Conservation (phyloP, 2,888 invertebrate species). For the Phortica magna region DNA sequence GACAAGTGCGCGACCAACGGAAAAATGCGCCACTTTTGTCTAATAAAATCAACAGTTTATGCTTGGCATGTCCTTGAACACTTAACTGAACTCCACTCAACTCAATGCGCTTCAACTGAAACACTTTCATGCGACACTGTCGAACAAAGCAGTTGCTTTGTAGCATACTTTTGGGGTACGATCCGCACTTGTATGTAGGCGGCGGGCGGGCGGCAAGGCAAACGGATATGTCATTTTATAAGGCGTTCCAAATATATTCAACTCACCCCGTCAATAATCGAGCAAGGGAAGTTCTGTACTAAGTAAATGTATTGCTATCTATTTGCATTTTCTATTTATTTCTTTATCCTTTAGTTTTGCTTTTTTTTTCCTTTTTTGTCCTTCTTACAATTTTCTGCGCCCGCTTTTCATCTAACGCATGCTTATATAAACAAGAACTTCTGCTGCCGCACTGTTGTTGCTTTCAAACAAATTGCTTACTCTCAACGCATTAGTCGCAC, state of each 20-base stretch:
- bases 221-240: conserved; percentile 48
- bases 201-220: neutral
- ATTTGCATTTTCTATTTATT: conserved; percentile 72
- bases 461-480: conserved; percentile 19
- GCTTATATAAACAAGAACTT: neutral
- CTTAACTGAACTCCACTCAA: conserved; percentile 3
- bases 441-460: neutral
- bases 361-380: conserved; percentile 51
- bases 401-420: neutral
- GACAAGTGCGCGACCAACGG: neutral
- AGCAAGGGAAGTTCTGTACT: conserved; percentile 19
- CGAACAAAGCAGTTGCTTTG: conserved; percentile 27
- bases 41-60: conserved; percentile 73
- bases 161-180: neutral
- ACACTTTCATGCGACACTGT: conserved; percentile 27
- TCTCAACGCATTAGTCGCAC: conserved; percentile 7
- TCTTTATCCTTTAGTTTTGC: conserved; percentile 57
- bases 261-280: conserved; percentile 49
- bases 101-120: conserved; percentile 5
- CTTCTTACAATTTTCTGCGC: neutral
- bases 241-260: conserved; percentile 36
- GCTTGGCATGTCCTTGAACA: conserved; percentile 63
- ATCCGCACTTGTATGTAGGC: neutral
- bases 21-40: conserved; percentile 14
- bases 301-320: conserved; percentile 66